Percentiles rank a stretch among this genome's conserved stretches.
Conservation (phyloP, 2,888 invertebrate genomes). For the Tillus elongatus region DNA sequence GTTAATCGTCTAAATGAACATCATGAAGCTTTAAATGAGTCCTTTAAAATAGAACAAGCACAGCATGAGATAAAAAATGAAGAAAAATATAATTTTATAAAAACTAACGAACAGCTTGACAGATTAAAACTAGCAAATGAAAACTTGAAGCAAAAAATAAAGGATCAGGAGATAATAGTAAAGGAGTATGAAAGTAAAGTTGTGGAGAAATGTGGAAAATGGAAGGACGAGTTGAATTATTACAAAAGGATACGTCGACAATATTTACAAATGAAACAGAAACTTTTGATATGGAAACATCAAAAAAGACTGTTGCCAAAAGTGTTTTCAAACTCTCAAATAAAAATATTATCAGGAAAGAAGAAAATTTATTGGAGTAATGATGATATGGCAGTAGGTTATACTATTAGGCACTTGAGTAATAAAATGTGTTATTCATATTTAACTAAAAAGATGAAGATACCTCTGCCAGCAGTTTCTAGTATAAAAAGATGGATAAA, state of each 20-base stretch:
- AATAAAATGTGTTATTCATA: slow-evolving; percentile 25
- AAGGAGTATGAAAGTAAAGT: no score
- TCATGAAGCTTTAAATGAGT: no score
- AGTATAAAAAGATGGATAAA: slow-evolving; percentile 25
- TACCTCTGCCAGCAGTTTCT: slow-evolving; percentile 26
- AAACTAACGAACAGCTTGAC: no score
- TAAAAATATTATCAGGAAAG: slow-evolving; percentile 24
- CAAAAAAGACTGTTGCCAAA: slow-evolving; percentile 21
- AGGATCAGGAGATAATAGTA: no score
- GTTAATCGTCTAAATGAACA: no score
- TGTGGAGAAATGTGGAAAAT: no score
- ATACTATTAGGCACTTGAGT: slow-evolving; percentile 26
- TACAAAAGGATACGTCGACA: background rate
- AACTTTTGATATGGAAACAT: slow-evolving; percentile 7
- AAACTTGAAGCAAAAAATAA: no score
- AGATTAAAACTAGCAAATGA: no score
- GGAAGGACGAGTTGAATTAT: background rate
- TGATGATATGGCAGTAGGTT: slow-evolving; percentile 27
- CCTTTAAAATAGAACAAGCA: no score
- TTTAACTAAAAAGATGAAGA: slow-evolving; percentile 23
- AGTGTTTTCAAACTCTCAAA: slow-evolving; percentile 26
- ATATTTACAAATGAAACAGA: background rate
- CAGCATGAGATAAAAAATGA: no score
- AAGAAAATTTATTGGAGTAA: slow-evolving; percentile 27
- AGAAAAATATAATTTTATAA: no score